A percentile compares a stretch with the other conserved stretches of the same genome.
These are phyloP conservation scores for Heliocidaris tuberculata DNA, from an alignment of 35 echinoderm and acorn worm species.

Conservation along the genomic window DNA sequence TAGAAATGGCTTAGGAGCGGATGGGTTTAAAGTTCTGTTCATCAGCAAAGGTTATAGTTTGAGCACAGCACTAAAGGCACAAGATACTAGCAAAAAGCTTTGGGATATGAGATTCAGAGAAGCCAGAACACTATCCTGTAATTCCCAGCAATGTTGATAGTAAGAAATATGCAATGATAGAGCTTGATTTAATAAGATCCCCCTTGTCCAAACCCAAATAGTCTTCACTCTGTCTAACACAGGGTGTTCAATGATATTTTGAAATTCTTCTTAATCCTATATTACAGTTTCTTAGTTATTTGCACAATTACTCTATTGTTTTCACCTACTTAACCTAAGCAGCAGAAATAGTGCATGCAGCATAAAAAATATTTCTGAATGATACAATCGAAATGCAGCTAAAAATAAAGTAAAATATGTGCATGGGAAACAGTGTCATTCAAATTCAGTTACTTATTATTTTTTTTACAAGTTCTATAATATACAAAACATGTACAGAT, in stretches of 20 bases:
- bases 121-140: neutral
- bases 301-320: neutral
- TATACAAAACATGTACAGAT: neutral
- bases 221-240: too few species aligned
- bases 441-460: neutral
- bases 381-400: constrained; percentile 21
- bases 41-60: neutral
- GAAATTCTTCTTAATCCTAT: neutral
- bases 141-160: too few species aligned
- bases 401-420: neutral
- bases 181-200: too few species aligned
- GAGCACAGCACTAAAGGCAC: neutral
- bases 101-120: neutral
- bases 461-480: neutral
- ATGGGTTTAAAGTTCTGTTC: neutral
- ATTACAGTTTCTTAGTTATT: neutral
- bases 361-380: neutral
- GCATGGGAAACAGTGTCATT: neutral
- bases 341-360: constrained; percentile 35
- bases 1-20: neutral
- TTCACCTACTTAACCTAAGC: constrained; percentile 7
- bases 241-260: neutral
- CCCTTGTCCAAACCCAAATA: too few species aligned
- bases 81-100: neutral
- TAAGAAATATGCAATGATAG: too few species aligned